phyloP scores from a whole-genome alignment of 1,140 invertebrate species.

The Lysiphlebus fabarum region DNA sequence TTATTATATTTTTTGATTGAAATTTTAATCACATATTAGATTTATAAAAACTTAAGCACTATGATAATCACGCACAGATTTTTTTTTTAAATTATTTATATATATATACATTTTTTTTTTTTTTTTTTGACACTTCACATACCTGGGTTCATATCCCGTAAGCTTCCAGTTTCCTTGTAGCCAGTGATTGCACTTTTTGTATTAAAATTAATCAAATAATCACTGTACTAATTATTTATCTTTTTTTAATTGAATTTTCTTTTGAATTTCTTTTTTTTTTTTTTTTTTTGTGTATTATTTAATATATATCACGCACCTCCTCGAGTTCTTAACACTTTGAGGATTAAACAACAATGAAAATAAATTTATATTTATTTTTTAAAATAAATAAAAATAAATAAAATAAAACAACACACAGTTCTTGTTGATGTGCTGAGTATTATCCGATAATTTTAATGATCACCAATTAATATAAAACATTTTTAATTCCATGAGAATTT shows the following conservation, averaged over 20 bases:
- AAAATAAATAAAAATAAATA: background rate
- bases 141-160: conserved; percentile 54
- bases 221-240: conserved; percentile 14
- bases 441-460: conserved; percentile 1
- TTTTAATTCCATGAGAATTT: too few relatives aligned
- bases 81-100: background rate
- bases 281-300: too few relatives aligned
- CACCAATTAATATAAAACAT: conserved; percentile 1
- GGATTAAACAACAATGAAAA: background rate
- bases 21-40: too few relatives aligned
- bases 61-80: background rate
- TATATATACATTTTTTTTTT: background rate
- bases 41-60: too few relatives aligned
- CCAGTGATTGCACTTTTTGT: conserved; percentile 29
- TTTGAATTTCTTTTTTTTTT: too few relatives aligned
- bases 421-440: background rate
- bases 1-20: too few relatives aligned
- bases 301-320: background rate
- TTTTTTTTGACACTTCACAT: conserved; percentile 30
- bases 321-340: conserved; percentile 1
- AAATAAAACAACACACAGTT: conserved; percentile 9
- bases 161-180: conserved; percentile 40
- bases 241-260: conserved; percentile 1
- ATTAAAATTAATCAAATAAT: conserved; percentile 9
- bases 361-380: background rate